phyloP scores from a whole-genome alignment of 2,113 vertebrate species.

The Thalassoma bifasciatum region DNA sequence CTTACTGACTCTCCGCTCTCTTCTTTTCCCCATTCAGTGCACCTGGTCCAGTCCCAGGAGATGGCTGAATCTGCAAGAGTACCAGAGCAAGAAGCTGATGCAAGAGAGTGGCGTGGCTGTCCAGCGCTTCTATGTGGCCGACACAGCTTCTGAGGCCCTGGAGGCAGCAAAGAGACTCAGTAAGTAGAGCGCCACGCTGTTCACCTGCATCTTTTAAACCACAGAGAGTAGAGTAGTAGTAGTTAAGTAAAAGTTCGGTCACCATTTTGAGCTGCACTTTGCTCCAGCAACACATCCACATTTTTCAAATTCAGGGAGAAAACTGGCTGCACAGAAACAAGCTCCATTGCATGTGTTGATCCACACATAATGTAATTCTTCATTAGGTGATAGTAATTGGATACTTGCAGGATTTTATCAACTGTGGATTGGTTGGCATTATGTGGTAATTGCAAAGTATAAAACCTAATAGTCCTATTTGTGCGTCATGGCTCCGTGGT shows the following conservation, averaged over 20 bases:
- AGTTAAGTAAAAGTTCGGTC: neutral
- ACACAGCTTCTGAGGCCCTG: conserved; percentile 89
- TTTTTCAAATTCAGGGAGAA: neutral
- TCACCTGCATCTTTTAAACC: neutral
- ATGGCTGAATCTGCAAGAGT: conserved; percentile 99
- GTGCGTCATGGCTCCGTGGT: conserved; percentile 33
- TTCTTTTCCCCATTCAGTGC: conserved; percentile 74
- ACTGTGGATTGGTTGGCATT: conserved; percentile 16
- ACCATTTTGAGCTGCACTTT: neutral
- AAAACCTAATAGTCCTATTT: conserved; percentile 34
- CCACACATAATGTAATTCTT: too few species aligned
- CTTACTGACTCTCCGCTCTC: neutral
- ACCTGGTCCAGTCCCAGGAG: conserved; percentile 86
- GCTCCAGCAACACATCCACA: neutral
- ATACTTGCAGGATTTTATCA: conserved; percentile 1
- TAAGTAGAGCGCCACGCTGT: conserved; percentile 80
- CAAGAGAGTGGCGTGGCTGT: conserved; percentile 94
- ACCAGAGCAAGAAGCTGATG: conserved; percentile 99
- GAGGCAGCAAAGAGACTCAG: conserved; percentile 94
- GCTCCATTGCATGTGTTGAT: too few species aligned
- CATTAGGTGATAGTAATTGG: too few species aligned
- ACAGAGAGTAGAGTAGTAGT: neutral
- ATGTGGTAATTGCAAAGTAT: conserved; percentile 30
- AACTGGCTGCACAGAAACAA: too few species aligned
- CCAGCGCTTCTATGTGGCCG: conserved; percentile 95